Evolutionary conservation across 2,888 invertebrate species (phyloP).

Genomic region (Lasioglossum calceatum): DNA sequence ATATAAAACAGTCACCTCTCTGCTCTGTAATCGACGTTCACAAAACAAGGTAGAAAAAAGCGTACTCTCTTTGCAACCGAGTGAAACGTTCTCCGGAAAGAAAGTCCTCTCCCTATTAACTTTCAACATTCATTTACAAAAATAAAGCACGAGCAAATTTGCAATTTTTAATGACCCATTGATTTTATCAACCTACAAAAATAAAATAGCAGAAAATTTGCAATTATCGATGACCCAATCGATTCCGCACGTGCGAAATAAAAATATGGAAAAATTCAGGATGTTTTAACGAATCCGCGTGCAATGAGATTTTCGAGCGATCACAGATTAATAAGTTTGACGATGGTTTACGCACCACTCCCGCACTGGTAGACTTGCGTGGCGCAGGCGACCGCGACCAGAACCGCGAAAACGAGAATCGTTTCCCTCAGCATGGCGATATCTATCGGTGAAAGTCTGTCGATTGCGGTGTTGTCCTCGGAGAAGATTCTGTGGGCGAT

Average conservation of each 20-base stretch:
- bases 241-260: not conserved
- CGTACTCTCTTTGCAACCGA: not conserved
- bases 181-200: too few species aligned
- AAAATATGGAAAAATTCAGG: not conserved
- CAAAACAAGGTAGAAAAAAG: not conserved
- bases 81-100: not conserved
- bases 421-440: conserved; percentile 72
- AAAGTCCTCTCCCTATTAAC: not conserved
- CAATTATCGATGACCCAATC: not conserved
- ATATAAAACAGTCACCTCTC: not conserved
- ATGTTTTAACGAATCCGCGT: not conserved
- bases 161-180: not conserved
- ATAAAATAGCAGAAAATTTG: not conserved
- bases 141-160: not conserved
- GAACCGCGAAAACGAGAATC: conserved; percentile 73
- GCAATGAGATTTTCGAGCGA: not conserved
- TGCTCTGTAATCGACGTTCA: not conserved
- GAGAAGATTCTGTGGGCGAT: not conserved
- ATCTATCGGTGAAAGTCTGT: conserved; percentile 73
- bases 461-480: conserved; percentile 10
- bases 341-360: conserved; percentile 63
- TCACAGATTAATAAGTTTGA: not conserved
- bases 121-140: not conserved
- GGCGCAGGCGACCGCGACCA: conserved; percentile 68
- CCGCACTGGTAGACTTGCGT: conserved; percentile 72